These are phyloP conservation scores for Microhierax caerulescens DNA, from an alignment of 2,797 vertebrate genomes.

Conservation along the genomic window DNA sequence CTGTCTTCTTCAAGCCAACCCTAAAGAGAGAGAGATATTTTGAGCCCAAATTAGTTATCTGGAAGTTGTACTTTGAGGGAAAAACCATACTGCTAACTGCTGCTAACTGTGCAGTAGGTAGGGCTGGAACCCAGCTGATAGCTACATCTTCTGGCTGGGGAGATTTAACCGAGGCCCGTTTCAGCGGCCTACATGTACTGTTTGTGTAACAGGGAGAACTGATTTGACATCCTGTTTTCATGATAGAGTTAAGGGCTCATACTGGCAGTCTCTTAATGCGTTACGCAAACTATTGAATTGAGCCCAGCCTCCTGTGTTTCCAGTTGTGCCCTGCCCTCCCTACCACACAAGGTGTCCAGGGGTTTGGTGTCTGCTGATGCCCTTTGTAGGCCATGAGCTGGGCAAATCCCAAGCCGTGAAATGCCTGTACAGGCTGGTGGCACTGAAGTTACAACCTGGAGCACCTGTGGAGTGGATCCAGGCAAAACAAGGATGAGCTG, in stretches of 20 bases:
- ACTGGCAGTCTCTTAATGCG: background rate
- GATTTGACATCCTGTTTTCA: background rate
- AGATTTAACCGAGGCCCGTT: background rate
- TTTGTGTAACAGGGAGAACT: background rate
- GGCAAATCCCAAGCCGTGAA: background rate
- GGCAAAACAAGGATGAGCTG: background rate
- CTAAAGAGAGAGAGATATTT: background rate
- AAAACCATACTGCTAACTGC: background rate
- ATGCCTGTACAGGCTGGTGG: background rate
- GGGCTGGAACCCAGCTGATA: background rate
- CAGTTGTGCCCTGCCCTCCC: background rate
- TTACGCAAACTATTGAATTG: fast-evolving
- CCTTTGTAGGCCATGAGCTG: background rate
- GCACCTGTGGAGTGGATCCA: background rate
- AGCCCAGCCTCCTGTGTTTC: background rate
- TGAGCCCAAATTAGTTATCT: constrained; percentile 18
- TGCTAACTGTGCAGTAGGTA: background rate
- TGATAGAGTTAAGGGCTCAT: fast-evolving
- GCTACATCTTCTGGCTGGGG: background rate
- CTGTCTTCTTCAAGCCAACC: background rate
- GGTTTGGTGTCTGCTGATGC: background rate
- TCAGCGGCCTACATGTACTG: background rate
- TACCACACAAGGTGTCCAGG: fast-evolving
- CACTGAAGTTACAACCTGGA: background rate
- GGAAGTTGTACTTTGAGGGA: background rate